Evolutionary conservation across 2,113 vertebrate genomes (phyloP).

Genomic region (Caranx melampygus): DNA sequence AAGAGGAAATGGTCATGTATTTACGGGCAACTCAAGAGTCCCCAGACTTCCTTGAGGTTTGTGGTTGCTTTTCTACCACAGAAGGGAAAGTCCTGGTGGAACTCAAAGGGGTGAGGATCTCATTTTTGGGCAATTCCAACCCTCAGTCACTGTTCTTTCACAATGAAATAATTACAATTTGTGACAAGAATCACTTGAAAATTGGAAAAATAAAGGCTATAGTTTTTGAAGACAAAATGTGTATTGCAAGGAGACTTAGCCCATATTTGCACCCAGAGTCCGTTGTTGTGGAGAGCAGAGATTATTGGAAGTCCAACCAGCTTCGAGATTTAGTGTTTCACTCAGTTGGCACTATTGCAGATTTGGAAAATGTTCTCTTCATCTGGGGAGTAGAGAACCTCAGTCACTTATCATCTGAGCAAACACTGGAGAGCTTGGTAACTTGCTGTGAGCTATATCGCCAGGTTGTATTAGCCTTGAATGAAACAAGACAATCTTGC

Average conservation of each 20-base stretch:
- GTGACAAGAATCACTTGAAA: slow-evolving; percentile 8
- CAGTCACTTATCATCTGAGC: slow-evolving; percentile 73
- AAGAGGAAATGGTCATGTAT: slow-evolving; percentile 89
- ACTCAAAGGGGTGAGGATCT: slow-evolving; percentile 82
- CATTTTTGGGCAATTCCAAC: slow-evolving; percentile 76
- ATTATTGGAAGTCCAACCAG: slow-evolving; percentile 42
- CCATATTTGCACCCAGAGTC: slow-evolving; percentile 82
- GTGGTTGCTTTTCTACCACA: slow-evolving; percentile 87
- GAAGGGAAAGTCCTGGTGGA: slow-evolving; percentile 85
- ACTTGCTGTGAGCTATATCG: slow-evolving; percentile 86
- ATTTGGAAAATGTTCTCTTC: slow-evolving; percentile 84
- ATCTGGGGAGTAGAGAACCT: slow-evolving; percentile 86
- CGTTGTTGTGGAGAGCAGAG: slow-evolving; percentile 68
- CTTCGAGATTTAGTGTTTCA: slow-evolving; percentile 52
- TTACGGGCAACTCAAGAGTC: slow-evolving; percentile 80
- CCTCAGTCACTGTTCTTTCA: slow-evolving; percentile 85
- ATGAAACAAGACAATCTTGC: slow-evolving; percentile 54
- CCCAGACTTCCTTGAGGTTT: slow-evolving; percentile 84
- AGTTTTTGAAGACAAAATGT: slow-evolving; percentile 87
- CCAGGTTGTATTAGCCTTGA: slow-evolving; percentile 83
- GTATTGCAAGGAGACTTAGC: slow-evolving; percentile 82
- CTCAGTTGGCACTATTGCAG: slow-evolving; percentile 51
- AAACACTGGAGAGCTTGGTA: slow-evolving; percentile 77
- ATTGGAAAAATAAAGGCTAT: slow-evolving; percentile 78
- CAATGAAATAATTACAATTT: slow-evolving; percentile 77